Percentiles rank a stretch among this genome's conserved stretches.
phyloP scores from a whole-genome alignment of 37 sponge, comb jelly and placozoan genomes.

The Tethya wilhelma region DNA sequence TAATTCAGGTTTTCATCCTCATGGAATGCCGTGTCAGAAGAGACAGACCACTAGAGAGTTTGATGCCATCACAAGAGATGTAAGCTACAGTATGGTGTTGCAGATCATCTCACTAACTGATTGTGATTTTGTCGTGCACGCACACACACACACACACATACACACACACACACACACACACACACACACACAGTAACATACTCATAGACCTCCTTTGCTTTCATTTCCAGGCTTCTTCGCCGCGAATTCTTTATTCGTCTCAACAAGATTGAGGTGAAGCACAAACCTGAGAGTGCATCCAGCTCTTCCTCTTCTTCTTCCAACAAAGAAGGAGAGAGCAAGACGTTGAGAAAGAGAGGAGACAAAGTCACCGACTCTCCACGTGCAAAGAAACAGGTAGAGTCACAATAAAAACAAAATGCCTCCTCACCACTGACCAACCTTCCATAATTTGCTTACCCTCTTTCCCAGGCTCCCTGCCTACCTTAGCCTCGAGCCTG shows the following conservation, averaged over 20 bases:
- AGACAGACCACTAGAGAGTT: conserved; percentile 17
- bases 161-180: background rate
- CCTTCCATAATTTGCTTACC: too few relatives aligned
- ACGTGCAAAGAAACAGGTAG: conserved; percentile 25
- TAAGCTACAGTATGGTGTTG: conserved; percentile 9
- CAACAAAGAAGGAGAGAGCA: conserved; percentile 1
- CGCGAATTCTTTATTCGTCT: conserved; percentile 48
- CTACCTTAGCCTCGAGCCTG: too few relatives aligned
- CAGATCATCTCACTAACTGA: too few relatives aligned
- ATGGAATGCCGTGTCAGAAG: conserved; percentile 69
- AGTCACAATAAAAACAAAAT: too few relatives aligned
- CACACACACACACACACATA: too few relatives aligned
- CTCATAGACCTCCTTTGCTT: background rate
- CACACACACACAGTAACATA: too few relatives aligned
- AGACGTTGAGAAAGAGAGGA: conserved; percentile 5
- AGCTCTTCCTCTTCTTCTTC: too few relatives aligned
- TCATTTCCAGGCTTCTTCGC: conserved; percentile 12
- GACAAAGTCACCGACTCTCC: conserved; percentile 42
- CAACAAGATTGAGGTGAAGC: conserved; percentile 52
- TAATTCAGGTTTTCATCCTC: conserved; percentile 67
- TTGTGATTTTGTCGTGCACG: too few relatives aligned
- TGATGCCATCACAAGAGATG: conserved; percentile 69
- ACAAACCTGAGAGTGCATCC: too few relatives aligned
- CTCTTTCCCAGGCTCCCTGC: too few relatives aligned
- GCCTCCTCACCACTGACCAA: too few relatives aligned